Evolutionary conservation across 1,140 invertebrate species (phyloP).

Genomic region (Magallana gigas): DNA sequence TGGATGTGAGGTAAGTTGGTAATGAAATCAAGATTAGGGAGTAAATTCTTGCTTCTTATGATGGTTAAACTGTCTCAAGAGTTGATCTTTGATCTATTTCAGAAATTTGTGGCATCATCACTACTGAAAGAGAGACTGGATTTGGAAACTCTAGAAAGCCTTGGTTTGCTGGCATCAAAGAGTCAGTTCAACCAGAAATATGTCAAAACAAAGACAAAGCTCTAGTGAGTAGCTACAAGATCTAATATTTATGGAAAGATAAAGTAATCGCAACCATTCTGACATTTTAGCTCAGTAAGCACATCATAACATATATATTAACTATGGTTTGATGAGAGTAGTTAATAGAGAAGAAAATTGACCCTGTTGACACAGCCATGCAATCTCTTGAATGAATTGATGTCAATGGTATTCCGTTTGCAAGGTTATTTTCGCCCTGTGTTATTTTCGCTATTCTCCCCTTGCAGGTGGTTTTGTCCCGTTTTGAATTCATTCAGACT

Average conservation of each 20-base stretch:
- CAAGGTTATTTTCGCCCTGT: too few species aligned
- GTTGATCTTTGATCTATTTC: constrained; percentile 37
- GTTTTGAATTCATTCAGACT: too few species aligned
- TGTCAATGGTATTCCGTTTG: too few species aligned
- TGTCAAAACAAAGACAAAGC: constrained; percentile 98
- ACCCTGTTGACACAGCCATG: too few species aligned
- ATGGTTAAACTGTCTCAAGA: not conserved
- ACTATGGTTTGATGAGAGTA: too few species aligned
- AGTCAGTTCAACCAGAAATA: constrained; percentile 96
- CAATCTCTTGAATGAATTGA: too few species aligned
- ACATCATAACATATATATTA: too few species aligned
- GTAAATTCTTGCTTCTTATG: not conserved
- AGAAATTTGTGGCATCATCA: constrained; percentile 88
- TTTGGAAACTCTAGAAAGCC: constrained; percentile 94
- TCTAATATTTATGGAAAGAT: not conserved
- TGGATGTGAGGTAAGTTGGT: constrained; percentile 83
- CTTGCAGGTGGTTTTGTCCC: too few species aligned
- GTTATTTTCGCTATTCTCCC: too few species aligned
- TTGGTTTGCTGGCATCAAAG: constrained; percentile 93
- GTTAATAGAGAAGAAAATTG: too few species aligned
- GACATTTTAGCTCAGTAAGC: too few species aligned
- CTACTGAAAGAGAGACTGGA: constrained; percentile 95
- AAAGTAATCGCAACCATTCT: too few species aligned
- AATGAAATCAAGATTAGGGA: not conserved
- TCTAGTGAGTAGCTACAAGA: constrained; percentile 90